Percentiles rank a stretch among this genome's conserved stretches.
phyloP scores from a whole-genome alignment of 2,888 invertebrate genomes.

The Leptinotarsa peninsularis region DNA sequence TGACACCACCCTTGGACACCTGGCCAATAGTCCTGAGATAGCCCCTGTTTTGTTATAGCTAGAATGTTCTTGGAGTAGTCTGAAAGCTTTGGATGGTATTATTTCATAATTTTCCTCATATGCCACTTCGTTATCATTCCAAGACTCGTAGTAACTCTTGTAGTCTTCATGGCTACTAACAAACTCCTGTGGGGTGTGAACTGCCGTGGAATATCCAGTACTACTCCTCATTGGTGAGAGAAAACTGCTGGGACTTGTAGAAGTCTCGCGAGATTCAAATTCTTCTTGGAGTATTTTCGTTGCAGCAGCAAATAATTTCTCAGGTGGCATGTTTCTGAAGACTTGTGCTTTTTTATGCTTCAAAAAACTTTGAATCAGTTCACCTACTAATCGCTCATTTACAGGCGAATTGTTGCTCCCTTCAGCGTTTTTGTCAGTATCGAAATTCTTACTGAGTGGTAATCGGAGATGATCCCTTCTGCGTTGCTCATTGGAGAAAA shows the following conservation, averaged over 20 bases:
- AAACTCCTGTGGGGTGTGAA: conserved; percentile 67
- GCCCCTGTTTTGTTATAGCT: conserved; percentile 60
- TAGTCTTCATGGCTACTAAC: conserved; percentile 68
- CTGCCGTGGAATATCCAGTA: conserved; percentile 68
- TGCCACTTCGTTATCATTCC: conserved; percentile 62
- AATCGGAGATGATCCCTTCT: conserved; percentile 69
- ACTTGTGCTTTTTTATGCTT: conserved; percentile 69
- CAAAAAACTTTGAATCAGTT: conserved; percentile 71
- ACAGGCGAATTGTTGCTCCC: conserved; percentile 69
- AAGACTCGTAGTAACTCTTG: conserved; percentile 70
- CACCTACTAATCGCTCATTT: conserved; percentile 71
- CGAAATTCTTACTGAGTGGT: conserved; percentile 62
- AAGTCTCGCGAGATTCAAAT: conserved; percentile 65
- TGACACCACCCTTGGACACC: conserved; percentile 74
- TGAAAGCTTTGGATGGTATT: conserved; percentile 72
- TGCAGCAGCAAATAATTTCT: conserved; percentile 72
- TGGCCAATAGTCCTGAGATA: conserved; percentile 69
- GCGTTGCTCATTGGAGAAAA: conserved; percentile 58
- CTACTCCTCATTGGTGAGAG: conserved; percentile 59
- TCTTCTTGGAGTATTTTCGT: conserved; percentile 71
- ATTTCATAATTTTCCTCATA: conserved; percentile 65
- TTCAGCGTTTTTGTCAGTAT: conserved; percentile 62
- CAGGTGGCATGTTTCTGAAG: conserved; percentile 70
- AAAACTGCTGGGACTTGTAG: conserved; percentile 62
- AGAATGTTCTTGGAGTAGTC: conserved; percentile 68